Base-by-base conservation (phyloP, 2,888 invertebrate genomes). In the Lycia hirtaria region DNA sequence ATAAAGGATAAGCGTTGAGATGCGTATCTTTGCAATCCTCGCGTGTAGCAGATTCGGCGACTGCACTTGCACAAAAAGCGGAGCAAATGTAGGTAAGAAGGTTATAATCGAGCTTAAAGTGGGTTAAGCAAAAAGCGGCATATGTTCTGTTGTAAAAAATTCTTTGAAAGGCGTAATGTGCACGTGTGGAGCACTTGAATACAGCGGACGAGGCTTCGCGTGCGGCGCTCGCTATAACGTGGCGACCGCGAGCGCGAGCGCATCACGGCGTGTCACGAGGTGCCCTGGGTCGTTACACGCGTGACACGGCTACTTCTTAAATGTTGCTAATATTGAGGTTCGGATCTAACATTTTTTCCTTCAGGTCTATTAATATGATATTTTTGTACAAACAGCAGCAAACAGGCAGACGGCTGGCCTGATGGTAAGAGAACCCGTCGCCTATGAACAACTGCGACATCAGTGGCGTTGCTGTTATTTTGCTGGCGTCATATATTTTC, bases 71-170 rank as follows among this genome's bases (percentile, higher is more conserved):
- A 89, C 84, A 87, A 90, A 85, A 83, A 84, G 79, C 85, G 81
- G 65, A 82, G 86, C 88, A 83, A 91, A 91, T 90, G 87, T 91
- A 89, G 90, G 92, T 92, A 91, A 91, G 92, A 90, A 88, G 91
- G 91, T 87, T 86, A 90, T 91, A 83, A 91, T 90, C 91, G 87
- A 85, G 78, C 80, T 84, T 79, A 88, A 91, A 91, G 90, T 91
- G 89, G 91, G 91, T 92, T 91, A 92, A 89, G 90, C 87, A 88
- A 91, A 91, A 90, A 88, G 84, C 86, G 87, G 88, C 90, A 91
- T 86, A 88, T 89, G 88, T 88, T 89, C 87, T 88, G 82, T 87
- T 86, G 78, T 82, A 90, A 91, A 91, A 92, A 91, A 88, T 84
- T 85, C 83, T 85, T 88, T 89, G 81, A 85, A 81, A 74, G 66